phyloP scores from a whole-genome alignment of 2,888 invertebrate genomes.

The Lamellibrachia satsuma region DNA sequence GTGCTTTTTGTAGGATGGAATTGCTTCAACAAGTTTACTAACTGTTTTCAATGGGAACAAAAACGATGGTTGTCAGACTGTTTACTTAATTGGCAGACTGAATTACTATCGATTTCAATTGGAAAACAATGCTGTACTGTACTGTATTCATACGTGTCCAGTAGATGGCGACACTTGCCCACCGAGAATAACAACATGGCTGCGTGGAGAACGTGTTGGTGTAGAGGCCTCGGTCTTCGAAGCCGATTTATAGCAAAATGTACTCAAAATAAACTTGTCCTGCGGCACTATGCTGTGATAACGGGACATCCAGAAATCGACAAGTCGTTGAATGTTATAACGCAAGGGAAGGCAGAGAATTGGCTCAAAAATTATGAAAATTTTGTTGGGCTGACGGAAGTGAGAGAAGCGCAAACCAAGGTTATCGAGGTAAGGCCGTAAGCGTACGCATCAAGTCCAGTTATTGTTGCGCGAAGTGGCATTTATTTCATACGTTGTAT shows the following conservation, averaged over 20 bases:
- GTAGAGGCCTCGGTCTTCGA: neutral
- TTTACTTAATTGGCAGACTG: no score
- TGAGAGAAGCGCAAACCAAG: slow-evolving; percentile 78
- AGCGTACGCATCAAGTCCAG: neutral
- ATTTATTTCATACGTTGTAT: slow-evolving; percentile 13
- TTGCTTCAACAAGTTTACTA: no score
- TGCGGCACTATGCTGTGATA: slow-evolving; percentile 17
- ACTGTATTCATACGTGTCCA: neutral
- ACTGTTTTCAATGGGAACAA: no score
- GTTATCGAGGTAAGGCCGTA: slow-evolving; percentile 72
- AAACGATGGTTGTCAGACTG: no score
- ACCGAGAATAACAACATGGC: neutral
- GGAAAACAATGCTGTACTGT: no score
- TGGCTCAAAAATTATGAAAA: slow-evolving; percentile 73
- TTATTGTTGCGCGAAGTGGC: neutral
- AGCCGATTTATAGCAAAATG: neutral
- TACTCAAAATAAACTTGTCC: neutral
- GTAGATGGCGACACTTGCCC: neutral
- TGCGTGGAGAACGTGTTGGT: neutral
- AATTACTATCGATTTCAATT: no score
- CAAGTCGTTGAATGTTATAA: neutral
- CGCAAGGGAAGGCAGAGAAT: slow-evolving; percentile 18
- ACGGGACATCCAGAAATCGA: slow-evolving; percentile 14
- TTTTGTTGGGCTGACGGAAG: slow-evolving; percentile 81
- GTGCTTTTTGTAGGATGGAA: no score